phyloP scores from a whole-genome alignment of 2,113 vertebrate genomes.

The Entelurus aequoreus region DNA sequence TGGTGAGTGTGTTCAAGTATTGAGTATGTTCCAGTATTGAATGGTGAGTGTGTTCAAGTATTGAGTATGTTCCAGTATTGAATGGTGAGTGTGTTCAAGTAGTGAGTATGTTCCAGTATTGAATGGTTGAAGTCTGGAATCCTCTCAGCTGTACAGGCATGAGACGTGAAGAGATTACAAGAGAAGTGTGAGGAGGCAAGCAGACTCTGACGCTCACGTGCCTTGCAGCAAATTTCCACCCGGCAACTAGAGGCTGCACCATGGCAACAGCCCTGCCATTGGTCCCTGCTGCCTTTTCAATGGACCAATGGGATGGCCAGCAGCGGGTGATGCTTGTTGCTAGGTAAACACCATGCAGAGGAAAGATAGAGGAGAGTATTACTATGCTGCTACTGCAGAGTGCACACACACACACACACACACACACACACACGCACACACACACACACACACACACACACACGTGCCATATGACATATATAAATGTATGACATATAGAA shows the following conservation, averaged over 20 bases:
- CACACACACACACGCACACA: no score
- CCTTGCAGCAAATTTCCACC: slow-evolving; percentile 84
- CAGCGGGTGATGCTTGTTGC: slow-evolving; percentile 84
- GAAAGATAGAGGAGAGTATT: slow-evolving; percentile 83
- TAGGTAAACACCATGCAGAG: slow-evolving; percentile 88
- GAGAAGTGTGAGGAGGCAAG: slow-evolving; percentile 63
- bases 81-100: no score
- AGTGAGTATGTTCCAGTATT: no score
- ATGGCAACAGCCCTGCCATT: slow-evolving; percentile 86
- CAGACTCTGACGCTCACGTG: slow-evolving; percentile 76
- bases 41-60: no score
- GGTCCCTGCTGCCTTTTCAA: slow-evolving; percentile 75
- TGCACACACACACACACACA: slow-evolving; percentile 9
- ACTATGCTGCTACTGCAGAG: slow-evolving; percentile 70
- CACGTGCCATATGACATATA: no score
- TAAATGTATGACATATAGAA: no score
- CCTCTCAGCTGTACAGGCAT: slow-evolving; percentile 59
- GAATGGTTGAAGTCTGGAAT: no score
- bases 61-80: no score
- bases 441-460: no score
- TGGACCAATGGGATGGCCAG: slow-evolving; percentile 81
- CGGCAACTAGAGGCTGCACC: slow-evolving; percentile 82
- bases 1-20: no score
- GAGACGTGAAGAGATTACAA: slow-evolving; percentile 73
- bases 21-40: no score